Evolutionary conservation across 2,888 invertebrate genomes (phyloP).

Genomic region (Hymenopus coronatus): DNA sequence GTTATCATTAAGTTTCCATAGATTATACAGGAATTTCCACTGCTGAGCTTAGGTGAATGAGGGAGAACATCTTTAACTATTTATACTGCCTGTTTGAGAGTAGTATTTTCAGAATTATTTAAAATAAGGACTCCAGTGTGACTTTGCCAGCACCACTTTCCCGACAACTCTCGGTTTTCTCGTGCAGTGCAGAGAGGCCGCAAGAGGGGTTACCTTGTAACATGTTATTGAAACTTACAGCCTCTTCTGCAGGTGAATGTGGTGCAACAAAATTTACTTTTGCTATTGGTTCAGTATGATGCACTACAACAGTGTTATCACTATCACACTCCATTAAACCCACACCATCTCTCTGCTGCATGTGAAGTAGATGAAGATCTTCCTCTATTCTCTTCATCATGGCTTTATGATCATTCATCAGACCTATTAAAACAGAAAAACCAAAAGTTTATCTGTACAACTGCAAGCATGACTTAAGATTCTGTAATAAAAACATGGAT

Average conservation of each 20-base stretch:
- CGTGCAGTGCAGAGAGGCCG: too few relatives aligned
- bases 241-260: constrained; percentile 79
- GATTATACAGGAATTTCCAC: too few relatives aligned
- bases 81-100: too few relatives aligned
- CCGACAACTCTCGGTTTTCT: too few relatives aligned
- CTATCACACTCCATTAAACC: constrained; percentile 31
- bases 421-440: constrained; percentile 52
- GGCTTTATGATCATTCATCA: constrained; percentile 85
- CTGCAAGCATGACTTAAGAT: constrained; percentile 45
- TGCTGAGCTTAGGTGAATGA: too few relatives aligned
- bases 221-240: constrained; percentile 60
- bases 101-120: too few relatives aligned
- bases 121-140: too few relatives aligned
- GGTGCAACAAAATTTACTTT: constrained; percentile 68
- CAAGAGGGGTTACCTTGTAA: too few relatives aligned
- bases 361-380: constrained; percentile 65
- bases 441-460: constrained; percentile 36
- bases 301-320: constrained; percentile 39
- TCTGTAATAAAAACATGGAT: background rate
- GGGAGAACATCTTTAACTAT: too few relatives aligned
- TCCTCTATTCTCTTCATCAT: constrained; percentile 82
- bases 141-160: too few relatives aligned
- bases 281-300: constrained; percentile 56
- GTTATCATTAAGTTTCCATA: too few relatives aligned
- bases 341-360: constrained; percentile 43